Evolutionary conservation across 2,888 invertebrate species (phyloP).

Genomic region (Pheosia gnoma): DNA sequence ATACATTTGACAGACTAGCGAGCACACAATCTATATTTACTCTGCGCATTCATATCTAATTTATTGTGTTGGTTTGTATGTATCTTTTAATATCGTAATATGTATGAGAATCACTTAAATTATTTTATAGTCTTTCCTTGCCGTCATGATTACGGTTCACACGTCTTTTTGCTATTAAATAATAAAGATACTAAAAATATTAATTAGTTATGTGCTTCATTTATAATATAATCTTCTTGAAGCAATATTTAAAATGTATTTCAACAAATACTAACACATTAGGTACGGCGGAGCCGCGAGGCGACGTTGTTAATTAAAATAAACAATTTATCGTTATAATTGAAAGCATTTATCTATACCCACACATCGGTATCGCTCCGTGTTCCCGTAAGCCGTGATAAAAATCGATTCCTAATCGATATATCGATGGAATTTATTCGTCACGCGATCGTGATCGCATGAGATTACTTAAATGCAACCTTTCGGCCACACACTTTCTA

Average conservation of each 20-base stretch:
- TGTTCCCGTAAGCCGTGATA: constrained; percentile 63
- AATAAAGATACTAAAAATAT: too few relatives aligned
- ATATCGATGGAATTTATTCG: constrained; percentile 58
- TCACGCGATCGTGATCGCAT: constrained; percentile 64
- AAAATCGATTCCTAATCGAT: constrained; percentile 70
- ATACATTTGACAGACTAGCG: constrained; percentile 67
- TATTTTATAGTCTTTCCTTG: background rate
- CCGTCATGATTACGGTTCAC: too few relatives aligned
- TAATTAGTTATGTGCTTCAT: too few relatives aligned
- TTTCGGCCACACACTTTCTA: constrained; percentile 48
- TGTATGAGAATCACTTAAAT: background rate
- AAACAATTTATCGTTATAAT: constrained; percentile 71
- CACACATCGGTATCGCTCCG: constrained; percentile 53
- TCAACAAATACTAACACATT: constrained; percentile 3
- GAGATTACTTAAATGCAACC: constrained; percentile 46
- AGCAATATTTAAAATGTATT: too few relatives aligned
- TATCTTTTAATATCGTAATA: constrained; percentile 21
- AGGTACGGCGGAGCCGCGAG: constrained; percentile 28
- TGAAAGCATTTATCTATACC: constrained; percentile 62
- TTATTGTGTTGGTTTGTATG: constrained; percentile 7
- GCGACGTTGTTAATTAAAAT: constrained; percentile 63
- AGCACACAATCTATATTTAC: constrained; percentile 71
- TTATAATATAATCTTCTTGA: too few relatives aligned
- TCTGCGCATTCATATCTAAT: constrained; percentile 36
- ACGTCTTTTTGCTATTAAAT: too few relatives aligned